phyloP scores from a whole-genome alignment of 2,797 vertebrate species.

The Tenualosa ilisha region DNA sequence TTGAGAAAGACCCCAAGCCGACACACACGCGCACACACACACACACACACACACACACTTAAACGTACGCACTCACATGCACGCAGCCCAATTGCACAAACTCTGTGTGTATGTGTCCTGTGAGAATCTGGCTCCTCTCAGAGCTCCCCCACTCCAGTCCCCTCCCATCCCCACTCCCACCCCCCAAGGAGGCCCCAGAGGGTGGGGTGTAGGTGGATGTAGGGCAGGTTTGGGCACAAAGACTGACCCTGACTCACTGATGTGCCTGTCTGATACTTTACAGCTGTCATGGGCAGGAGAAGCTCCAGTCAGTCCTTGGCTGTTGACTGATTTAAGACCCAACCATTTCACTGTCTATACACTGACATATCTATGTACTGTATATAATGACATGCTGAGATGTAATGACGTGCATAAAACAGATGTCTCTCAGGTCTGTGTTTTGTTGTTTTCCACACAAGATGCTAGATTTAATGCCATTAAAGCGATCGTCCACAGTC shows the following conservation, averaged over 20 bases:
- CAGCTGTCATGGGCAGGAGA: not conserved
- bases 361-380: not conserved
- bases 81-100: not conserved
- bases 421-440: too few relatives aligned
- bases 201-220: not conserved
- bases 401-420: not conserved
- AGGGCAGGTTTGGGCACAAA: not conserved
- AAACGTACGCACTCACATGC: not conserved
- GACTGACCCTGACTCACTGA: not conserved
- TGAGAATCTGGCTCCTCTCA: not conserved
- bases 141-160: not conserved
- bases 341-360: too few relatives aligned
- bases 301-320: not conserved
- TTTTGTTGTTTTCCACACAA: too few relatives aligned
- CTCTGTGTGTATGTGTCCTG: not conserved
- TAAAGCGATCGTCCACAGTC: too few relatives aligned
- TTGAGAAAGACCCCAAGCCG: not conserved
- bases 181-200: not conserved
- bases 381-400: not conserved
- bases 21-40: not conserved
- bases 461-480: too few relatives aligned
- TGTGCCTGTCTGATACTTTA: not conserved
- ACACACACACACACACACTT: slow-evolving; percentile 6
- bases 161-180: not conserved
- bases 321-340: not conserved